phyloP scores from a whole-genome alignment of 2,888 invertebrate genomes.

The Agriopis marginaria region DNA sequence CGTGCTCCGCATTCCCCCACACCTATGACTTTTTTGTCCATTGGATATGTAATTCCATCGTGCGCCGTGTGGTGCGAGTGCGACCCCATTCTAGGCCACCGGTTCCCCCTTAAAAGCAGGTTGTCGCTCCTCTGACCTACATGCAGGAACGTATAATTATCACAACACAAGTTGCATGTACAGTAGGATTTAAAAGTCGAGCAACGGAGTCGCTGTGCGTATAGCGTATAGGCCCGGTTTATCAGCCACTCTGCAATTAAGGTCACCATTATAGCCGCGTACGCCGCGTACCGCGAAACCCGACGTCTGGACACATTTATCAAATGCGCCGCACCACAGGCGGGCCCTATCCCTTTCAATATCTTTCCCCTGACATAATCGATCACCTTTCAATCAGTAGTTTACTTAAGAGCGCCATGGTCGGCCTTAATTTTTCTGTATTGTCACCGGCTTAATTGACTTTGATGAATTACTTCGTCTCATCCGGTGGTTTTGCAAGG shows the following conservation, averaged over 20 bases:
- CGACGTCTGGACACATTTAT: slow-evolving; percentile 47
- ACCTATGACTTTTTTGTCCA: slow-evolving; percentile 52
- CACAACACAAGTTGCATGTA: slow-evolving; percentile 35
- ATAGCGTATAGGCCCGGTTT: slow-evolving; percentile 21
- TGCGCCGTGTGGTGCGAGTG: slow-evolving; percentile 41
- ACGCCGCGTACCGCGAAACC: slow-evolving; percentile 1
- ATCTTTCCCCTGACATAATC: slow-evolving; percentile 56
- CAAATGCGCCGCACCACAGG: slow-evolving; percentile 31
- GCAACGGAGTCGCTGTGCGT: not conserved
- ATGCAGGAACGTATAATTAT: slow-evolving; percentile 45
- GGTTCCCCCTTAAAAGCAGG: slow-evolving; percentile 63
- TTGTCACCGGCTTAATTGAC: slow-evolving; percentile 54
- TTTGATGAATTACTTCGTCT: slow-evolving; percentile 54
- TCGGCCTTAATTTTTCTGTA: slow-evolving; percentile 53
- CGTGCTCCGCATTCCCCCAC: slow-evolving; percentile 40
- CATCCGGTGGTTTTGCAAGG: slow-evolving; percentile 15
- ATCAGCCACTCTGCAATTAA: slow-evolving; percentile 39
- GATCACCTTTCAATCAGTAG: slow-evolving; percentile 64
- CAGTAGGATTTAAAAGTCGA: slow-evolving; percentile 29
- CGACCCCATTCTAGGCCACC: slow-evolving; percentile 67
- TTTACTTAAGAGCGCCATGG: slow-evolving; percentile 51
- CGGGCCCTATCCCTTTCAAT: slow-evolving; percentile 48
- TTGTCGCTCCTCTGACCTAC: slow-evolving; percentile 70
- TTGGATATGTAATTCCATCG: slow-evolving; percentile 48
- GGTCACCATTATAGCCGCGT: slow-evolving; percentile 32